Conservation (phyloP, 2,888 invertebrate genomes). For the Arenicola marina region DNA sequence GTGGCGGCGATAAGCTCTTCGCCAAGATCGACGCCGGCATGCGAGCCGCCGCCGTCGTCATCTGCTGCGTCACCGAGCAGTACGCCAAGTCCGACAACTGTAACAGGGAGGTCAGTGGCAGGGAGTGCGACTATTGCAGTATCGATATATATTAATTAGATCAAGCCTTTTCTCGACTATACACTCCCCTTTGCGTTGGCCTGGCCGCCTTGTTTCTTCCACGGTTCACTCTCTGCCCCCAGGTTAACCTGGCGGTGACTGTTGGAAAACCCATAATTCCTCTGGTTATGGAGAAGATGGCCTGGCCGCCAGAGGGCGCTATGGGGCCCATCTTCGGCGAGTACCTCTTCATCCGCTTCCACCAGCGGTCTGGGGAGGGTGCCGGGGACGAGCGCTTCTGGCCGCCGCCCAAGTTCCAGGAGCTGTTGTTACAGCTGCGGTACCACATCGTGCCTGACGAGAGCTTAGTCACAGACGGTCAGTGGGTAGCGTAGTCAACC, state of each 20-base stretch:
- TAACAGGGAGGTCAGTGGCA: conserved; percentile 49
- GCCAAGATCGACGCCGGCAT: conserved; percentile 54
- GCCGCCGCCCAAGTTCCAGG: conserved; percentile 51
- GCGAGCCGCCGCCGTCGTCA: no score
- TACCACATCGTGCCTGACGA: conserved; percentile 40
- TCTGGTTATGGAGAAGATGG: conserved; percentile 52
- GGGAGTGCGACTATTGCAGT: no score
- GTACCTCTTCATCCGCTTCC: conserved; percentile 52
- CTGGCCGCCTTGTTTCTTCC: no score
- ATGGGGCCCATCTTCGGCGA: conserved; percentile 60
- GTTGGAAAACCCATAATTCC: conserved; percentile 56
- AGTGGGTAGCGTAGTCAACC: no score
- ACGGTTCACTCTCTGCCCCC: no score
- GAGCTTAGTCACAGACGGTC: neutral
- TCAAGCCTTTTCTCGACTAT: no score
- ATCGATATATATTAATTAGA: no score
- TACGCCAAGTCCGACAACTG: conserved; percentile 58
- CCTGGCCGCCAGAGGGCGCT: conserved; percentile 57
- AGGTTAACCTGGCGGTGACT: conserved; percentile 53
- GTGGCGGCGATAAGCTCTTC: conserved; percentile 58
- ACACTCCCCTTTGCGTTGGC: no score
- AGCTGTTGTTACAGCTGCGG: conserved; percentile 55
- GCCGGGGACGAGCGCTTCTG: conserved; percentile 47
- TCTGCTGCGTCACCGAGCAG: no score
- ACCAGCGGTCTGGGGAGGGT: conserved; percentile 35